Conservation (phyloP, 1,140 invertebrate genomes). For the Polyergus mexicanus region DNA sequence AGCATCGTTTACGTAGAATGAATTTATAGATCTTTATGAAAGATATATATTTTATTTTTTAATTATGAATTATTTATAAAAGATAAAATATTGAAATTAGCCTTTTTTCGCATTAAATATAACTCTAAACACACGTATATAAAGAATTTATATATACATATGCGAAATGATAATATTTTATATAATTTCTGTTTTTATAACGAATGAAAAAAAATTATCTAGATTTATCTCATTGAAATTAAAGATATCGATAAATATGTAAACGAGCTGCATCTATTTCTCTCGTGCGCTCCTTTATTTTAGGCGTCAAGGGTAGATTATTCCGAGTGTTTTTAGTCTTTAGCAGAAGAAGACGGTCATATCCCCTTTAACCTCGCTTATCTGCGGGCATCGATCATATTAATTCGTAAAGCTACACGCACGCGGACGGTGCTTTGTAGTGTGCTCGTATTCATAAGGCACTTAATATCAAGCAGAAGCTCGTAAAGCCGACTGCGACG, state of each 20-base stretch:
- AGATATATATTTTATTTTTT: constrained; percentile 17
- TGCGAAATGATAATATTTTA: background rate
- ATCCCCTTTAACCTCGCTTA: constrained; percentile 36
- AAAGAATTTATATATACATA: background rate
- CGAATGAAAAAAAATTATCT: no score
- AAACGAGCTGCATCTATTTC: background rate
- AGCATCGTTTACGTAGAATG: background rate
- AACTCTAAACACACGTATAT: background rate
- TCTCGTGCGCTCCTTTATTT: background rate
- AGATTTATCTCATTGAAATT: background rate
- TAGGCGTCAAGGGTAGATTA: background rate
- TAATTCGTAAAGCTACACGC: constrained; percentile 54
- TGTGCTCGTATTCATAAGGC: constrained; percentile 41
- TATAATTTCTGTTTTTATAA: background rate
- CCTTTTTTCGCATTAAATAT: background rate
- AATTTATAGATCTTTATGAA: background rate
- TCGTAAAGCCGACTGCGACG: constrained; percentile 38
- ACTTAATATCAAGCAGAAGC: constrained; percentile 56
- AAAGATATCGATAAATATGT: background rate
- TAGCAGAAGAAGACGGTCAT: background rate
- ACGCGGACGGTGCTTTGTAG: background rate
- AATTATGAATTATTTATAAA: background rate
- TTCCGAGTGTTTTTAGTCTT: background rate
- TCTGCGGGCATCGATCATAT: constrained; percentile 55
- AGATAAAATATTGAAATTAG: background rate